phyloP scores from a whole-genome alignment of 2,113 vertebrate genomes.

The Thomomys bottae region DNA sequence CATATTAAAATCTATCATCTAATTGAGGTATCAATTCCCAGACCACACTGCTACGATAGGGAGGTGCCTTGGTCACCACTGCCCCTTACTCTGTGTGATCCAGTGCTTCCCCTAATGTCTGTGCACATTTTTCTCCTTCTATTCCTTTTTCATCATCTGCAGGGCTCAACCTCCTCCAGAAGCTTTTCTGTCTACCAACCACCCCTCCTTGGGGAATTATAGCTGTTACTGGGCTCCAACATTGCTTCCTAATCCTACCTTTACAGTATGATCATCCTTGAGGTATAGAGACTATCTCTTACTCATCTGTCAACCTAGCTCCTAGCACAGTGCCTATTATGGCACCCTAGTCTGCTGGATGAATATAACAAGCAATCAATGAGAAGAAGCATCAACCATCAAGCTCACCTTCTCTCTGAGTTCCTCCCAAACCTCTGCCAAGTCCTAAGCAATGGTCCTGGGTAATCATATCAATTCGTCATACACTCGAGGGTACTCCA shows the following conservation, averaged over 20 bases:
- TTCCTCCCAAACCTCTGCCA: slow-evolving; percentile 32
- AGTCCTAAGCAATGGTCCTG: slow-evolving; percentile 37
- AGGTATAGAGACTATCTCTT: background rate
- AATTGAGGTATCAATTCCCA: background rate
- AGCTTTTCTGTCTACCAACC: background rate
- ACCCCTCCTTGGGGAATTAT: background rate
- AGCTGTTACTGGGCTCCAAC: background rate
- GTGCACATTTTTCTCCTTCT: background rate
- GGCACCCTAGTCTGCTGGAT: background rate
- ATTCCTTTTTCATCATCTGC: background rate
- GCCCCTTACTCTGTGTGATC: background rate
- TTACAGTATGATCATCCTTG: background rate
- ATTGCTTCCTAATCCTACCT: background rate
- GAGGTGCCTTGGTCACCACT: background rate
- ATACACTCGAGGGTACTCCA: slow-evolving; percentile 47
- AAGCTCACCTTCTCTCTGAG: background rate
- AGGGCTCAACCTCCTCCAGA: background rate
- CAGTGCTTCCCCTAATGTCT: background rate
- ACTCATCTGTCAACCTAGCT: background rate
- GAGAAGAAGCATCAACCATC: background rate
- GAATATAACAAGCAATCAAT: background rate
- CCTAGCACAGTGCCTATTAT: background rate
- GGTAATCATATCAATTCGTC: slow-evolving; percentile 54
- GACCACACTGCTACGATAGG: no score
- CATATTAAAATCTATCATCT: background rate